These are phyloP conservation scores for Elephas maximus DNA, from an alignment of 2,113 vertebrate species.

Conservation along the genomic window DNA sequence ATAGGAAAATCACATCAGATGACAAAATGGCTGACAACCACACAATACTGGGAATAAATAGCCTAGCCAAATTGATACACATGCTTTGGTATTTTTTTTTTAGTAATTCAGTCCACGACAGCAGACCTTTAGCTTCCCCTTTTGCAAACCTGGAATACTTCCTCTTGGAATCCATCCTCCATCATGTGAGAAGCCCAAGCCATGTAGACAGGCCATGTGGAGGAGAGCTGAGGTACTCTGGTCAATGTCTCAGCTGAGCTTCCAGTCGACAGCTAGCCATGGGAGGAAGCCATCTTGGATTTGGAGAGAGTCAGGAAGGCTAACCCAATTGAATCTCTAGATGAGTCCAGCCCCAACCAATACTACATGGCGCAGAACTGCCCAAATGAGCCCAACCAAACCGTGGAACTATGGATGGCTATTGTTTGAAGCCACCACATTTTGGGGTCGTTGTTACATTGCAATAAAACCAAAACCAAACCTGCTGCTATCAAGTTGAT, in stretches of 20 bases:
- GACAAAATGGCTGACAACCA: too few relatives aligned
- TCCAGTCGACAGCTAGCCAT: neutral
- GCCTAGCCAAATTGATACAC: too few relatives aligned
- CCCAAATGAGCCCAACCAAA: neutral
- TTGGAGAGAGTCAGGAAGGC: neutral
- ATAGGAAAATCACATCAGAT: too few relatives aligned
- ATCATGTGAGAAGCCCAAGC: neutral
- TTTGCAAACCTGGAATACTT: neutral
- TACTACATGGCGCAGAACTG: neutral
- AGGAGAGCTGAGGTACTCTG: neutral
- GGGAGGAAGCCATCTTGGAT: too few relatives aligned
- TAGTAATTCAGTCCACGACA: too few relatives aligned
- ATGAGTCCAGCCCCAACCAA: neutral
- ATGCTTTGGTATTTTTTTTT: too few relatives aligned
- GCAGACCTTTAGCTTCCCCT: neutral
- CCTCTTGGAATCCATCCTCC: neutral
- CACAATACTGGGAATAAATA: too few relatives aligned
- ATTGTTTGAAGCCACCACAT: neutral
- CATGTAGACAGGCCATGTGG: too few relatives aligned
- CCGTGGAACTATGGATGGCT: neutral
- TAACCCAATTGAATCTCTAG: neutral
- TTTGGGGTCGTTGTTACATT: neutral
- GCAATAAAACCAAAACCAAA: too few relatives aligned
- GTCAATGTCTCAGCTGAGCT: neutral
- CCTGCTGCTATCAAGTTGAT: too few relatives aligned